Evolutionary conservation across 2,888 invertebrate species (phyloP), one percentile per base, ranked within the genome.

Genomic region (Plagiodera versicolora): DNA sequence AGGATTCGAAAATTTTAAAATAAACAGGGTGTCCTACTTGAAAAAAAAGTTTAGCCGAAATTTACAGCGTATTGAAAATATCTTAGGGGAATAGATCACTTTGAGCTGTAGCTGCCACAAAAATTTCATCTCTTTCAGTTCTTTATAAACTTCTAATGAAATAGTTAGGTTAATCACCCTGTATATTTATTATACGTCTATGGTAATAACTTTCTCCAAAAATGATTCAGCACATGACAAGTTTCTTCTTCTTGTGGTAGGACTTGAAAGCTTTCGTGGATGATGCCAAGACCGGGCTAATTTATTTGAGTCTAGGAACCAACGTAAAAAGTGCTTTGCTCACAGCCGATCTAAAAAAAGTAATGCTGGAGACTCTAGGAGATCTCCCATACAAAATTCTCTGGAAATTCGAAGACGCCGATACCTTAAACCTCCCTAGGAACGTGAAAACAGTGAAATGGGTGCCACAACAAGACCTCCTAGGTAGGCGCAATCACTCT

Each of bases 241-340:
- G 24, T 24, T 24, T 5, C 24, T 24, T 3, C 10, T 32, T 2
- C 3, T 39, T 17, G n/a, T 58, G 56, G 46, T 9, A 63, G 64
- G 65, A 68, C 14, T 39, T 68, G 8, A 16, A 57, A 35, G 19
- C 57, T 2, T 67, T 58, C 18, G 39, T 67, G 46, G 69, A 70
- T 24, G 51, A 52, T 10, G 56, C 69, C 8, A 60, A 61, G 56
- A 45, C 65, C 11, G 72, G 70, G 2, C 66, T 63, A 3, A 67
- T 72, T 18, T 72, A 71, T 56, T 70, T 72, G 39, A 72, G 71
- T 58, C 56, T 72, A 19, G 72, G 72, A 4, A 61, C 67, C 11
- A 64, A 60, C 20, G 56, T 72, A 16, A 67, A 66, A 60, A 62
- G 64, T 11, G 51, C 58, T 10, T 45, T 64, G 18, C 44, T 72